A percentile compares a stretch with the other conserved stretches of the same genome.
Evolutionary conservation across 2,888 invertebrate genomes (phyloP).

Genomic region (Plebejus anna): DNA sequence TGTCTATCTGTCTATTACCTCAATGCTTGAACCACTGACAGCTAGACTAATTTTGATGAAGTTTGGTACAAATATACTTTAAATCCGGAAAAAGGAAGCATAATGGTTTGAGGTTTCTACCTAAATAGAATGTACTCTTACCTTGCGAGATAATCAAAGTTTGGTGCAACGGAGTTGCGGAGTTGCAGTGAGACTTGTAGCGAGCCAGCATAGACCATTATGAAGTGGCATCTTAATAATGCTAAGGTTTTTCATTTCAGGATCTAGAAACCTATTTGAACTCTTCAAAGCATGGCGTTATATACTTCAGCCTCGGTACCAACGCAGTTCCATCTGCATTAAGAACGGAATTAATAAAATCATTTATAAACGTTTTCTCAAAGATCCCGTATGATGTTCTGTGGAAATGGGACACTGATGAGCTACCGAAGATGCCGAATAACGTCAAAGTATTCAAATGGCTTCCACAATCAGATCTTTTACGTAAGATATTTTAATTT

Average conservation of each 20-base stretch:
- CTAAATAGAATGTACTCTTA: no score
- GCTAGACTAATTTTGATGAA: no score
- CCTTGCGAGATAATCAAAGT: no score
- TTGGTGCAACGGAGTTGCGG: no score
- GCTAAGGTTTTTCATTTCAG: conserved; percentile 37
- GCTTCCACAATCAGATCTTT: conserved; percentile 49
- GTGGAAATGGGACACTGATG: conserved; percentile 58
- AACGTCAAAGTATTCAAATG: conserved; percentile 39
- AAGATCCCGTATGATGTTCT: conserved; percentile 54
- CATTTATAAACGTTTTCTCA: conserved; percentile 49
- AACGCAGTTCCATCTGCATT: conserved; percentile 47
- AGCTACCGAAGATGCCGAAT: conserved; percentile 33
- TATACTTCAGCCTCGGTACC: conserved; percentile 59
- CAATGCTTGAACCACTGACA: no score
- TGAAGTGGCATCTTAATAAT: conserved; percentile 20
- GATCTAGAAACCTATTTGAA: conserved; percentile 50
- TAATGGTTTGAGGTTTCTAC: no score
- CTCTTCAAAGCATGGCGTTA: conserved; percentile 50
- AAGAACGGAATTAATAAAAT: conserved; percentile 44
- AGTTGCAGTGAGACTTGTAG: no score
- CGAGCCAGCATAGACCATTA: neutral
- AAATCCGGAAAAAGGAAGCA: no score
- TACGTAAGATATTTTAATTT: conserved; percentile 42
- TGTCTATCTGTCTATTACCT: no score
- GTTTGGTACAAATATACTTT: no score